phyloP scores from a whole-genome alignment of 1,140 invertebrate species.

The Archegozetes longisetosus region DNA sequence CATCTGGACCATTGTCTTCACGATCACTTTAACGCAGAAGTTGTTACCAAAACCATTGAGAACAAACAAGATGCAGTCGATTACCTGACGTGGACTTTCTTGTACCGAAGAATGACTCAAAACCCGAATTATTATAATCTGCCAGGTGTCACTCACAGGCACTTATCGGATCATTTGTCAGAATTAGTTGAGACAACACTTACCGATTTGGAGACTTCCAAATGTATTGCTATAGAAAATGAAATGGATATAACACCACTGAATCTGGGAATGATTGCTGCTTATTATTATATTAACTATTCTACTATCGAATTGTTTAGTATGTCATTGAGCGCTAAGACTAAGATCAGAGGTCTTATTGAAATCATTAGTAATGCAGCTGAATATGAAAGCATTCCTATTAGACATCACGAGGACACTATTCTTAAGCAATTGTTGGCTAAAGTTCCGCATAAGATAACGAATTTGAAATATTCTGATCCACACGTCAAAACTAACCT shows the following conservation, averaged over 20 bases:
- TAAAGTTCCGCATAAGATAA: slow-evolving; percentile 14
- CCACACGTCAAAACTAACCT: slow-evolving; percentile 95
- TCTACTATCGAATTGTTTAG: slow-evolving; percentile 99
- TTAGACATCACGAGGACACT: slow-evolving; percentile 85
- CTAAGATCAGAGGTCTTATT: slow-evolving; percentile 85
- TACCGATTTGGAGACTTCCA: slow-evolving; percentile 86
- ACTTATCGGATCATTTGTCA: slow-evolving; percentile 94
- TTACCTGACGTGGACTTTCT: slow-evolving; percentile 97
- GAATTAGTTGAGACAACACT: slow-evolving; percentile 94
- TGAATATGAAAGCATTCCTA: slow-evolving; percentile 86
- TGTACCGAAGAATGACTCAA: slow-evolving; percentile 90
- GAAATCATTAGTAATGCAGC: slow-evolving; percentile 97
- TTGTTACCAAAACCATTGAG: slow-evolving; percentile 98
- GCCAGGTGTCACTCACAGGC: slow-evolving; percentile 78
- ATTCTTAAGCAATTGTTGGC: slow-evolving; percentile 44
- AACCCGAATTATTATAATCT: slow-evolving; percentile 99
- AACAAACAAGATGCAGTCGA: slow-evolving; percentile 99
- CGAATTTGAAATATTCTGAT: slow-evolving; percentile 53
- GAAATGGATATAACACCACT: slow-evolving; percentile 91
- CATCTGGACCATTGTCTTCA: slow-evolving; percentile 92
- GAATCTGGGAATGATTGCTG: slow-evolving; percentile 98
- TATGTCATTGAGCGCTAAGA: slow-evolving; percentile 88
- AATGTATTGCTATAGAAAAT: slow-evolving; percentile 95
- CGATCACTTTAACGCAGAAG: slow-evolving; percentile 99
- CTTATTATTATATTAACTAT: slow-evolving; percentile 99